phyloP scores from a whole-genome alignment of 2,113 vertebrate genomes.

The Ciconia boyciana region DNA sequence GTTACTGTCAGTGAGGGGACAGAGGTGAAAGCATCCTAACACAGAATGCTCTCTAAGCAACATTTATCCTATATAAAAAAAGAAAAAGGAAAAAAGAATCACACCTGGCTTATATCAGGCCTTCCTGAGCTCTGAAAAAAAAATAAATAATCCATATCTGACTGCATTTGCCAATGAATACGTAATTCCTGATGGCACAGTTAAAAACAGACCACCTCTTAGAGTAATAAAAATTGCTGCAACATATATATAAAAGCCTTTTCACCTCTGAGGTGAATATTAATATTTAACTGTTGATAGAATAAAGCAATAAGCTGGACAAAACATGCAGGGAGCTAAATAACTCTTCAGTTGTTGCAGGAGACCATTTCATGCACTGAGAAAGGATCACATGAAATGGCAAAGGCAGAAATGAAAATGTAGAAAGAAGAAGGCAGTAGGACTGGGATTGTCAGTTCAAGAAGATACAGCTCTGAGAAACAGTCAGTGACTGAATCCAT shows the following conservation, averaged over 20 bases:
- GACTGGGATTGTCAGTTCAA: background rate
- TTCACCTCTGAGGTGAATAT: background rate
- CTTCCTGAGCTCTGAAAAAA: background rate
- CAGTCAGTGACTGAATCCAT: background rate
- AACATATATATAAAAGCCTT: background rate
- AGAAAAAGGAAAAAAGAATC: background rate
- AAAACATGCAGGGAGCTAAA: background rate
- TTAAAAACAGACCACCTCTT: background rate
- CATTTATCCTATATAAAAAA: background rate
- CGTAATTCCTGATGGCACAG: background rate
- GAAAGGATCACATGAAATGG: background rate
- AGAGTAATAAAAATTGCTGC: background rate
- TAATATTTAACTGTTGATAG: background rate
- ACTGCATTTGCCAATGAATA: background rate
- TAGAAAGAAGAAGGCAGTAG: background rate
- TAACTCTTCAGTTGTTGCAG: background rate
- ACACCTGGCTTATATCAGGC: background rate
- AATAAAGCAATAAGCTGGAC: background rate
- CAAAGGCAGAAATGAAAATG: background rate
- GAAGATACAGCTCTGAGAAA: background rate
- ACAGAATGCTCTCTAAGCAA: background rate
- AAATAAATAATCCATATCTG: background rate
- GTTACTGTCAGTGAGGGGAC: background rate
- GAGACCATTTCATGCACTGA: background rate
- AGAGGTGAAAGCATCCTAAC: background rate